These are phyloP conservation scores for Dasypus novemcinctus DNA, from an alignment of 2,113 vertebrate genomes.

Conservation along the genomic window DNA sequence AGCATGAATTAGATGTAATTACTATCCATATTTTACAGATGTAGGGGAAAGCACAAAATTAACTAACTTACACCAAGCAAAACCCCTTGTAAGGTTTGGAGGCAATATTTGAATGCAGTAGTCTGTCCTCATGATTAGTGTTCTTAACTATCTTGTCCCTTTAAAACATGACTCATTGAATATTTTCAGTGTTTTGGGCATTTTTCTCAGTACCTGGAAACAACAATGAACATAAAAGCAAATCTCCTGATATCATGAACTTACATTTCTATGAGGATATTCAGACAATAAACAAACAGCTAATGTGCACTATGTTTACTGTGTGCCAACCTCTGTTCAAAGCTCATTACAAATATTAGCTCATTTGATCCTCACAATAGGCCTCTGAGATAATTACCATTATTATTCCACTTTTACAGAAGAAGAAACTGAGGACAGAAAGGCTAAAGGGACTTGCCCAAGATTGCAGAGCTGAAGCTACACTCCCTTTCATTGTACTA, in stretches of 20 bases:
- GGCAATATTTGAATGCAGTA: background rate
- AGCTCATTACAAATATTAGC: background rate
- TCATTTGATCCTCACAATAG: background rate
- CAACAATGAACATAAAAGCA: background rate
- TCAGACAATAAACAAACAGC: background rate
- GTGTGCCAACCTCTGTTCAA: background rate
- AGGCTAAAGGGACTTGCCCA: background rate
- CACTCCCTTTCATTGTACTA: background rate
- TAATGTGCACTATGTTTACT: background rate
- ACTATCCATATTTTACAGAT: background rate
- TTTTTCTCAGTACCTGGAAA: background rate
- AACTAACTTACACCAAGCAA: background rate
- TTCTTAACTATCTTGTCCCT: background rate
- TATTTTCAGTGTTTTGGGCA: background rate
- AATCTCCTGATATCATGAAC: background rate
- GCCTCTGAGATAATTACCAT: too few relatives aligned
- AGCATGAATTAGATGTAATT: background rate
- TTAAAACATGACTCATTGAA: background rate
- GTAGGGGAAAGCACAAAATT: background rate
- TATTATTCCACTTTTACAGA: background rate
- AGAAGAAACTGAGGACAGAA: background rate
- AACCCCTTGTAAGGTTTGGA: background rate
- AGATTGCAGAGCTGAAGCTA: background rate
- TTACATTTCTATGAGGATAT: background rate
- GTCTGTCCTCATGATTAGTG: background rate